Percentiles rank a stretch among this genome's conserved stretches.
These are phyloP conservation scores for Monodelphis domestica DNA, from an alignment of 2,797 vertebrate species.

Conservation along the genomic window DNA sequence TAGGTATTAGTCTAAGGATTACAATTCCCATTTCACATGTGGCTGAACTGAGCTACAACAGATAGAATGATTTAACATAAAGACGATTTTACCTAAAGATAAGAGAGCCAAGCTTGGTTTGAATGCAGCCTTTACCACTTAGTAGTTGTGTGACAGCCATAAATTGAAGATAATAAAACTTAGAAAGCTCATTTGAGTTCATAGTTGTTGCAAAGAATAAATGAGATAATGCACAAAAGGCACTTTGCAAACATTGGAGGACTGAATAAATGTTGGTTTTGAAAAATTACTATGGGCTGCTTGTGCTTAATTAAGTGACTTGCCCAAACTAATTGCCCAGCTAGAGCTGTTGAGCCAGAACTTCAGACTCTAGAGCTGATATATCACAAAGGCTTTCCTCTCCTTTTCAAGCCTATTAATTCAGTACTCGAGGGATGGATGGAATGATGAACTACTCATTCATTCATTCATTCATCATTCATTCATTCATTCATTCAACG, in stretches of 20 bases:
- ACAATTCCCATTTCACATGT: neutral
- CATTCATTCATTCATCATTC: neutral
- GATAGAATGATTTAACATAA: neutral
- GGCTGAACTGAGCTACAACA: neutral
- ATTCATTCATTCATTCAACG: neutral
- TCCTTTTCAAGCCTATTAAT: neutral
- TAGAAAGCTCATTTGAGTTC: neutral
- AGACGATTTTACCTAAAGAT: neutral
- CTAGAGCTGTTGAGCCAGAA: neutral
- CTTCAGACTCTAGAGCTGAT: neutral
- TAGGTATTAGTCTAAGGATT: neutral
- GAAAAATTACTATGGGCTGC: neutral
- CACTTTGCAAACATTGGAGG: neutral
- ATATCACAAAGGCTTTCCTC: neutral
- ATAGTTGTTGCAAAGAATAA: neutral
- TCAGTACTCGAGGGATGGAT: neutral
- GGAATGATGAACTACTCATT: neutral
- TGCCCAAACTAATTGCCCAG: neutral
- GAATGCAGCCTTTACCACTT: neutral
- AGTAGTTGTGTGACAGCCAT: neutral
- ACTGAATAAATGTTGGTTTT: neutral
- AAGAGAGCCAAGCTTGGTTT: neutral
- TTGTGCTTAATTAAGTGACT: neutral
- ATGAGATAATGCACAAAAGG: neutral
- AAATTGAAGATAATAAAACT: neutral